These are phyloP conservation scores for Chelonoidis abingdonii DNA, from an alignment of 2,113 vertebrate species.

Conservation along the genomic window DNA sequence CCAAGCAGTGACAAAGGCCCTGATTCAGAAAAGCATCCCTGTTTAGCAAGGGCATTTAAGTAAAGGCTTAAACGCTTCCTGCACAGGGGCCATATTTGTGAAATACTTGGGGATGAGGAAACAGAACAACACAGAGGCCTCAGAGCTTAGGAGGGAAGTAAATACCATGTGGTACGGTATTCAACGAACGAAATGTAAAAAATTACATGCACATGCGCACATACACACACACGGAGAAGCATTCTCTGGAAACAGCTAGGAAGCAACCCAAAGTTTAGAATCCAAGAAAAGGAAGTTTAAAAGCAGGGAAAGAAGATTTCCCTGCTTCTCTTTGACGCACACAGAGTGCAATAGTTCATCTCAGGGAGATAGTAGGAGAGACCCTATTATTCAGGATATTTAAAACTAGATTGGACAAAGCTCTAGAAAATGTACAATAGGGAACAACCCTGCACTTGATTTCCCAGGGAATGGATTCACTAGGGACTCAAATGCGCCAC, in stretches of 20 bases:
- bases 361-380: background rate
- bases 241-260: background rate
- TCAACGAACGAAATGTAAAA: background rate
- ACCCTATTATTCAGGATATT: fast-evolving
- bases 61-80: fast-evolving
- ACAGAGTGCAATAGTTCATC: fast-evolving
- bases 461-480: background rate
- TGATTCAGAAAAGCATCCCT: background rate
- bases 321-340: background rate
- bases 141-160: background rate
- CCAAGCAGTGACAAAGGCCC: background rate
- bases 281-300: background rate
- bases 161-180: background rate
- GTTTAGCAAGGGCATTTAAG: background rate
- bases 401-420: background rate
- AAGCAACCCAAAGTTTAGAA: background rate
- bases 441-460: background rate
- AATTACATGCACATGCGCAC: background rate
- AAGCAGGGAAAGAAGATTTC: background rate
- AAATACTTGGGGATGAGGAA: too few relatives aligned
- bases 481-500: background rate
- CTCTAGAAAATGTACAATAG: background rate
- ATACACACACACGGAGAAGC: fast-evolving
- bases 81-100: background rate
- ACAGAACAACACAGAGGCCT: background rate